Evolutionary conservation across 2,113 vertebrate species (phyloP).

Genomic region (Calonectris borealis): DNA sequence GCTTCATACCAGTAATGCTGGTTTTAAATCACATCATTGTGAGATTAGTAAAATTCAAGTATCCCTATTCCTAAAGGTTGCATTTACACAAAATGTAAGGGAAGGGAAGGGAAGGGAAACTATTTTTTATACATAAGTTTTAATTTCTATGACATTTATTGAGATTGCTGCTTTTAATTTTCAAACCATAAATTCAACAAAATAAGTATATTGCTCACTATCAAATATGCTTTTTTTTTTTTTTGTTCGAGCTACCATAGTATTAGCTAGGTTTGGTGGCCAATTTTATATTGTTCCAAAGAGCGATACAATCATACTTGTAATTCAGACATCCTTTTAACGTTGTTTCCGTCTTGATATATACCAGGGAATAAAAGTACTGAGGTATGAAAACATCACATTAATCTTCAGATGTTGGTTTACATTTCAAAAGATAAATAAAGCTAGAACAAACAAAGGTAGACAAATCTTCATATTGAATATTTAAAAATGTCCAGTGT

Average conservation of each 20-base stretch:
- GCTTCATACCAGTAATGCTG: not conserved
- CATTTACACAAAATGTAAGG: not conserved
- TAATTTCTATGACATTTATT: not conserved
- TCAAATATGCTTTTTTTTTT: not conserved
- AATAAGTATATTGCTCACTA: not conserved
- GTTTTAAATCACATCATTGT: not conserved
- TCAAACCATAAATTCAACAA: not conserved
- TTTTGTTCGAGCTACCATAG: rapidly evolving
- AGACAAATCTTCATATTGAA: not conserved
- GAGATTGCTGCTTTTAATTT: not conserved
- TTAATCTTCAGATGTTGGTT: not conserved
- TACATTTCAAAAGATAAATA: not conserved
- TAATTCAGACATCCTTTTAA: not conserved
- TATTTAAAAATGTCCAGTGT: not conserved
- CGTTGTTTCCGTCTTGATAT: not conserved
- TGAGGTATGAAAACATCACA: not conserved
- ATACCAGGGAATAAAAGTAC: not conserved
- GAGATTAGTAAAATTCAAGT: not conserved
- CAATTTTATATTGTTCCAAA: not conserved
- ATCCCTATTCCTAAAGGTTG: not conserved
- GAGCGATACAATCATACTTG: not conserved
- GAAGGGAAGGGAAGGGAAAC: not conserved
- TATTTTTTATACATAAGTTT: not conserved
- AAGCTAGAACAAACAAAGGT: not conserved
- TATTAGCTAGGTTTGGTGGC: not conserved